Base-by-base conservation (phyloP, 2,888 invertebrate species). In the Ganaspis brasiliensis region DNA sequence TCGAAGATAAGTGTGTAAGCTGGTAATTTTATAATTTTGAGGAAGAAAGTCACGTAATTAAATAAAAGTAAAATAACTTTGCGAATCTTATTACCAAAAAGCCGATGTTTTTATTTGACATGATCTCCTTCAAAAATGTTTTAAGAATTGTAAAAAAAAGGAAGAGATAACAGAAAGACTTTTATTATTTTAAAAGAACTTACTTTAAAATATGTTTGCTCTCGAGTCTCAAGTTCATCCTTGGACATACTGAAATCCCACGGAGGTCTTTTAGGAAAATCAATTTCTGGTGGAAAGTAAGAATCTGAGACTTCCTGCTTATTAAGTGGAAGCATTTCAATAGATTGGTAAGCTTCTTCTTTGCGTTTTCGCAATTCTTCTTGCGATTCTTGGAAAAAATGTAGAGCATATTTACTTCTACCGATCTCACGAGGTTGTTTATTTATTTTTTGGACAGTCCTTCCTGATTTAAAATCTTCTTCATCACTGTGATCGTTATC, bases 251-350 rank as follows among this genome's bases (percentile, higher is more conserved):
- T 93, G 87, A 95, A 96, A 86, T 95, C 94, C 98, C 98, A 99
- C 0, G 94, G 92, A 0, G 98, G 98, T 77, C 98, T 92, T 84
- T 95, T 95, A 0, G 98, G 98, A 91, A 97, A 96, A 81, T 95
- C 94, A 56, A 96, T 91, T 5, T 94, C 95, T 0, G 92, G 86
- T 0, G 95, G 94, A 88, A 96, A 98, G 91, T 94, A 96, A 57
- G 94, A 92, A 14, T 93, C 93, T 12, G 94, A 92, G 40, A 96
- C 93, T 92, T 97, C 97, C 82, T 96, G 92, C 2, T 94, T 93
- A 35, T 93, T 92, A 75, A 95, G 93, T 0, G 93, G 85, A 0
- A 94, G 93, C 0, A 92, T 92, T n/a, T 92, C 91, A 0, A 96
- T 89, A 0, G 93, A 92, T 77, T 92, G 92, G 14, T 93, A 92